phyloP scores from a whole-genome alignment of 2,888 invertebrate genomes.

The Euplagia quadripunctaria region DNA sequence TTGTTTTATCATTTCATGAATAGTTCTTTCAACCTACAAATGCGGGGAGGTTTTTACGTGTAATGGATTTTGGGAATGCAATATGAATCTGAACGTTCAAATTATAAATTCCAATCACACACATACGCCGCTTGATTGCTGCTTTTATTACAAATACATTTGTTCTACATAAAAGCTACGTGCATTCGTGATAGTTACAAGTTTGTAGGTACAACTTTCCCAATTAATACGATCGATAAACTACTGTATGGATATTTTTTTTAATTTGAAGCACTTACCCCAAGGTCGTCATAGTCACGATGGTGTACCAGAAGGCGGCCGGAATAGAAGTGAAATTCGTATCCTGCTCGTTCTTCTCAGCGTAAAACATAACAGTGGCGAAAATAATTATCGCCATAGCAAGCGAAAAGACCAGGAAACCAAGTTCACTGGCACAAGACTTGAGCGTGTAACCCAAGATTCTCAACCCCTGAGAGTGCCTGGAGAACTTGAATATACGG shows the following conservation, averaged over 20 bases:
- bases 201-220: conserved; percentile 1
- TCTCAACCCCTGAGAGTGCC: conserved; percentile 99
- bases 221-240: conserved; percentile 16
- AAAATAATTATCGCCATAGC: conserved; percentile 99
- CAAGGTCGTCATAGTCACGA: conserved; percentile 99
- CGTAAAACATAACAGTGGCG: conserved; percentile 99
- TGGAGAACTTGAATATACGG: conserved; percentile 99
- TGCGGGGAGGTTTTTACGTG: not conserved
- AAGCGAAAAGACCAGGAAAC: conserved; percentile 99
- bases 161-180: conserved; percentile 7
- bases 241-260: conserved; percentile 26
- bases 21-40: conserved; percentile 9
- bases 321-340: conserved; percentile 99
- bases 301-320: conserved; percentile 99
- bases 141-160: conserved; percentile 1
- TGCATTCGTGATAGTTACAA: conserved; percentile 14
- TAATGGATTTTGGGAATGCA: not conserved
- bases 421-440: conserved; percentile 99
- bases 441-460: conserved; percentile 99
- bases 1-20: conserved; percentile 41
- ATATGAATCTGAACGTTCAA: not conserved
- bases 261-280: conserved; percentile 91
- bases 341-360: conserved; percentile 98
- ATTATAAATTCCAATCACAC: not conserved
- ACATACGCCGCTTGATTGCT: not conserved